A percentile compares a stretch with the other conserved stretches of the same genome.
Evolutionary conservation across 2,888 invertebrate genomes (phyloP).

Genomic region (Peribatodes rhomboidaria): DNA sequence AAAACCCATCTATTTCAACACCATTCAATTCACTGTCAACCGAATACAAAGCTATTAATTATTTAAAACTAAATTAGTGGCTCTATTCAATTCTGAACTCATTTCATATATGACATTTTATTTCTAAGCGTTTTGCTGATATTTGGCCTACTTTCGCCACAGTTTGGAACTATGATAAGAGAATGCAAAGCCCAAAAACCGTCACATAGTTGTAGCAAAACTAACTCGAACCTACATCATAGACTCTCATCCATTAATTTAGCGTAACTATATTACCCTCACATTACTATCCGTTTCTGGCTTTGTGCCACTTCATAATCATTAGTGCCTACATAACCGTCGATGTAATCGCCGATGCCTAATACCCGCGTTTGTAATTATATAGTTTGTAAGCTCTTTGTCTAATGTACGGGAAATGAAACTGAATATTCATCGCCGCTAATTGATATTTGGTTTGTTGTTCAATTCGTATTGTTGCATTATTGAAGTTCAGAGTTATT

Average conservation of each 20-base stretch:
- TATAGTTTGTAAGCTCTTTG: slow-evolving; percentile 23
- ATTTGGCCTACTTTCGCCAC: too few relatives aligned
- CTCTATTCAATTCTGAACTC: too few relatives aligned
- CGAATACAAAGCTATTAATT: too few relatives aligned
- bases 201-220: background rate
- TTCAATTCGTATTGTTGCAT: slow-evolving; percentile 9
- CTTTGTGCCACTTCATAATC: slow-evolving; percentile 22
- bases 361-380: slow-evolving; percentile 5
- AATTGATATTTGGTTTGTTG: slow-evolving; percentile 16
- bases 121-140: too few relatives aligned
- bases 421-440: slow-evolving; percentile 7
- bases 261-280: slow-evolving; percentile 8
- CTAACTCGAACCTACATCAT: background rate
- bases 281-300: background rate
- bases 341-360: slow-evolving; percentile 10
- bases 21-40: too few relatives aligned
- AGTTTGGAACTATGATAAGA: too few relatives aligned
- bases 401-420: slow-evolving; percentile 6
- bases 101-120: too few relatives aligned
- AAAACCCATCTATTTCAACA: too few relatives aligned
- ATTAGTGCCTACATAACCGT: slow-evolving; percentile 25
- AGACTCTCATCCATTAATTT: slow-evolving; percentile 1
- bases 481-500: background rate
- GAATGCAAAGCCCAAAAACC: background rate
- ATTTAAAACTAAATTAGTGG: too few relatives aligned